phyloP scores from a whole-genome alignment of 2,797 vertebrate species.

The Myotis daubentonii region DNA sequence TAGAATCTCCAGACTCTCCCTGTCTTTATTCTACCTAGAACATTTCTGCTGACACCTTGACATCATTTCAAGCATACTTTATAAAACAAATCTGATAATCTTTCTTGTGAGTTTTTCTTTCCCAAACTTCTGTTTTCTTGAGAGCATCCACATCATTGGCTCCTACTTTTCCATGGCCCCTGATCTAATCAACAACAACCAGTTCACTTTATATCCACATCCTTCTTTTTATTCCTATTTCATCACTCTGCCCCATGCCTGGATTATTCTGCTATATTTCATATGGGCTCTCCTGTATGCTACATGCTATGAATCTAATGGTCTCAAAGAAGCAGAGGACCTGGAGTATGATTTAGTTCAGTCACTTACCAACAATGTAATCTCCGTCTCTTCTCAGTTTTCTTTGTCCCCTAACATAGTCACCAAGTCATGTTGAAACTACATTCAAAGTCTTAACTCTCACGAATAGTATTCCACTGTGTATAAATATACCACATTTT shows the following conservation, averaged over 20 bases:
- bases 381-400: not conserved
- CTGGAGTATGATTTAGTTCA: not conserved
- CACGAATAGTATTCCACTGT: not conserved
- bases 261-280: not conserved
- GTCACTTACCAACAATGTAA: not conserved
- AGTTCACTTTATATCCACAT: not conserved
- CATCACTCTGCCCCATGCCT: not conserved
- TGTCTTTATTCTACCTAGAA: not conserved
- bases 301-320: not conserved
- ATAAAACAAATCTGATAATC: not conserved
- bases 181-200: not conserved
- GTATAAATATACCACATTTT: not conserved
- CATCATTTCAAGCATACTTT: not conserved
- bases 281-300: not conserved
- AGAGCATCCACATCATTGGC: not conserved
- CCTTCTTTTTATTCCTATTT: not conserved
- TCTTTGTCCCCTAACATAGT: not conserved
- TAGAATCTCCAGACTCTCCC: not conserved
- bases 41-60: not conserved
- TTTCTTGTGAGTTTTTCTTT: not conserved
- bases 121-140: not conserved
- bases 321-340: not conserved
- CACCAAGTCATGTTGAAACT: not conserved
- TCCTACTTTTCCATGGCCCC: not conserved
- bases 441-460: not conserved